phyloP scores from a whole-genome alignment of 2,888 invertebrate genomes.

The Agrochola litura region DNA sequence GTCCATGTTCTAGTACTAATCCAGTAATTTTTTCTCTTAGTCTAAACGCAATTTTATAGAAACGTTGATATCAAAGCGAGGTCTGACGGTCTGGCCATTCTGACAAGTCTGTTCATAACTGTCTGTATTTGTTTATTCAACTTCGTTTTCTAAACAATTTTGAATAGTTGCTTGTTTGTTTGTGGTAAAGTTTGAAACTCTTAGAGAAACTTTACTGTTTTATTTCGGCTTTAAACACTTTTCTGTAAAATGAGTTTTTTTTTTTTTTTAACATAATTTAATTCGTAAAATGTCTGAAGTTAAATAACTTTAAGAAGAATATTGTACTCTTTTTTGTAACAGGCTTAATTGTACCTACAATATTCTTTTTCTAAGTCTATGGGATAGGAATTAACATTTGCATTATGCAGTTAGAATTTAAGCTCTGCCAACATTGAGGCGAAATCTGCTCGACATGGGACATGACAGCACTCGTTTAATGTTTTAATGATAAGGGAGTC shows the following conservation, averaged over 20 bases:
- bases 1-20: background rate
- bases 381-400: too few relatives aligned
- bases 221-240: background rate
- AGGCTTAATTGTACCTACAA: background rate
- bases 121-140: constrained; percentile 15
- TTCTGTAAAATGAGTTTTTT: too few relatives aligned
- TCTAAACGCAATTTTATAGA: background rate
- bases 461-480: too few relatives aligned
- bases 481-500: too few relatives aligned
- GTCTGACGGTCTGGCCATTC: background rate
- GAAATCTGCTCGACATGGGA: too few relatives aligned
- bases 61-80: background rate
- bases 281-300: background rate
- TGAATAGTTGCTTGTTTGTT: constrained; percentile 11
- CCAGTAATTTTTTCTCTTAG: background rate
- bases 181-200: background rate
- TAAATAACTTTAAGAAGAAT: background rate
- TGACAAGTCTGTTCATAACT: constrained; percentile 19
- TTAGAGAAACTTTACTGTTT: background rate
- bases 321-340: background rate
- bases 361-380: too few relatives aligned
- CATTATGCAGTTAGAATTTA: too few relatives aligned
- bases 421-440: too few relatives aligned
- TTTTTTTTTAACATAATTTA: background rate
- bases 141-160: constrained; percentile 14